Evolutionary conservation across 2,888 invertebrate genomes (phyloP).

Genomic region (Fabriciana adippe): DNA sequence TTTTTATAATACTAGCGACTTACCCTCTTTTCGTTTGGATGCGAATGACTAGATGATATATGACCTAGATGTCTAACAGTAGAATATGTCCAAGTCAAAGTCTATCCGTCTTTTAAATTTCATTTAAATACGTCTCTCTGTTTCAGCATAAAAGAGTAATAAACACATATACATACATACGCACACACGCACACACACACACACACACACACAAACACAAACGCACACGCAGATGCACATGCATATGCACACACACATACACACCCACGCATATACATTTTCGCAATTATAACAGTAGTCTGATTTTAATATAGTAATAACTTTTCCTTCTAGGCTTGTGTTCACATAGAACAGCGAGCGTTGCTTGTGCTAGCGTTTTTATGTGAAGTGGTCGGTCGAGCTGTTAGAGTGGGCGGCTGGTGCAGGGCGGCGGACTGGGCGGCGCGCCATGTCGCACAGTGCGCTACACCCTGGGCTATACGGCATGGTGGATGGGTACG

Average conservation of each 20-base stretch:
- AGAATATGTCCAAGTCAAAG: too few species aligned
- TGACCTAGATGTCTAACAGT: too few species aligned
- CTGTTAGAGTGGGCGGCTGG: constrained; percentile 73
- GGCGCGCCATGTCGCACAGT: constrained; percentile 78
- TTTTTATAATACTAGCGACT: too few species aligned
- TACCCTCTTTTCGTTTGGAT: too few species aligned
- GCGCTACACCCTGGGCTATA: constrained; percentile 81
- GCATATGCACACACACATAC: not conserved
- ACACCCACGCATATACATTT: not conserved
- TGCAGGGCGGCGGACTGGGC: constrained; percentile 82
- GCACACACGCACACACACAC: not conserved
- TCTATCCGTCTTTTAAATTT: too few species aligned
- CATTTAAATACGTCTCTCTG: too few species aligned
- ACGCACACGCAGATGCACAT: too few species aligned
- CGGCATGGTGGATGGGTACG: constrained; percentile 83
- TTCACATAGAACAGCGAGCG: constrained; percentile 79
- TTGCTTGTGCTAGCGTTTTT: constrained; percentile 81
- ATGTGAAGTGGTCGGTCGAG: constrained; percentile 80
- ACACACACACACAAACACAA: too few species aligned
- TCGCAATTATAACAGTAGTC: not conserved
- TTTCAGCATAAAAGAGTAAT: not conserved
- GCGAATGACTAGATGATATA: too few species aligned
- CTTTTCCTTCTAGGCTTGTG: constrained; percentile 68
- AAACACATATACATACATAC: not conserved
- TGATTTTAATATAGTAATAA: not conserved